Conservation (phyloP, 1,140 invertebrate species). For the Elymnias hypermnestra region DNA sequence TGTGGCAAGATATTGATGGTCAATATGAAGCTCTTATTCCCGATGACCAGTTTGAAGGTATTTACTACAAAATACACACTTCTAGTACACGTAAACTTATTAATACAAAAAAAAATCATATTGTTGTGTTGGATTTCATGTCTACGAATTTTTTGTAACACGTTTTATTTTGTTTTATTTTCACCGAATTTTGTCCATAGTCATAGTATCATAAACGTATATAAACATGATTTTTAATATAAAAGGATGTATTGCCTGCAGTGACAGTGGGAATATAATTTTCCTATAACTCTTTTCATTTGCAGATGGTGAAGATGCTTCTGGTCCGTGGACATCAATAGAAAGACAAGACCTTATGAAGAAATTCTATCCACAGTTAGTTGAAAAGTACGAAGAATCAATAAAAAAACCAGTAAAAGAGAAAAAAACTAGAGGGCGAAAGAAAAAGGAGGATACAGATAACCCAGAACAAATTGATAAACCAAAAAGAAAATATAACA, state of each 20-base stretch:
- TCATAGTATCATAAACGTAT: too few relatives aligned
- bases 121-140: too few relatives aligned
- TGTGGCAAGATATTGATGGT: constrained; percentile 78
- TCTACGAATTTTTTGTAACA: too few relatives aligned
- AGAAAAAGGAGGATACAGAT: constrained; percentile 58
- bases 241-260: too few relatives aligned
- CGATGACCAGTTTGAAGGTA: constrained; percentile 73
- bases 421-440: constrained; percentile 70
- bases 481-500: constrained; percentile 61
- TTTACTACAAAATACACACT: too few relatives aligned
- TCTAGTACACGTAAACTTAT: too few relatives aligned
- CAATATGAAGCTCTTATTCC: constrained; percentile 78
- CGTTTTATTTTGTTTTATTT: too few relatives aligned
- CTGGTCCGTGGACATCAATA: constrained; percentile 78
- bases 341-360: constrained; percentile 81
- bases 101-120: too few relatives aligned
- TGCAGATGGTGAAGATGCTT: constrained; percentile 66
- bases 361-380: constrained; percentile 81
- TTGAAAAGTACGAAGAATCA: constrained; percentile 65
- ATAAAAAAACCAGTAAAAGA: constrained; percentile 76
- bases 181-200: too few relatives aligned
- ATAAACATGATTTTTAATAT: too few relatives aligned
- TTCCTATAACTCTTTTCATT: too few relatives aligned
- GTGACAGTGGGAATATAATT: too few relatives aligned
- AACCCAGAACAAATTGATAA: constrained; percentile 51